Conservation (phyloP, 2,797 vertebrate species). For the Paedocypris micromegethes region DNA sequence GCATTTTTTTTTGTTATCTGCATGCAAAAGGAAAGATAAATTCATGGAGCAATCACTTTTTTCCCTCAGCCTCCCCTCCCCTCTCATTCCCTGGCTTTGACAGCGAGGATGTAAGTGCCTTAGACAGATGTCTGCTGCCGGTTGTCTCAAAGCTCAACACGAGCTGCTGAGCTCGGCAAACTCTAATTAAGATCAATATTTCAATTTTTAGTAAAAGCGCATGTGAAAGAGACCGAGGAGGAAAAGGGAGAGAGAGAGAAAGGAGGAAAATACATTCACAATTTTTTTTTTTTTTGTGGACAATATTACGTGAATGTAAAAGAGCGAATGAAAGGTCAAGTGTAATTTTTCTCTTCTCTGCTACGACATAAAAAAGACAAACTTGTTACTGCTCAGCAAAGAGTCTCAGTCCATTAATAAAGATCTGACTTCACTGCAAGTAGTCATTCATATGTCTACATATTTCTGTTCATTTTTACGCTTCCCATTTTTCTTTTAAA, state of each 20-base stretch:
- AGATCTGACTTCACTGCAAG: conserved; percentile 47
- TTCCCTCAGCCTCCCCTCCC: conserved; percentile 38
- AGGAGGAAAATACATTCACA: conserved; percentile 58
- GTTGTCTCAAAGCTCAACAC: conserved; percentile 68
- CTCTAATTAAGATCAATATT: conserved; percentile 84
- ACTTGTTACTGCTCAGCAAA: conserved; percentile 54
- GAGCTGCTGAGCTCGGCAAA: conserved; percentile 76
- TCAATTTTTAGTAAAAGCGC: conserved; percentile 75
- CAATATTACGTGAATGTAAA: conserved; percentile 55
- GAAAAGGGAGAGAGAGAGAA: conserved; percentile 43
- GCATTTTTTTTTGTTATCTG: conserved; percentile 27
- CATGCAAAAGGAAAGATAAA: conserved; percentile 53
- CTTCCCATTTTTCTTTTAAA: conserved; percentile 1
- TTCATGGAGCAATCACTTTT: conserved; percentile 66
- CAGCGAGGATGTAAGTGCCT: conserved; percentile 65
- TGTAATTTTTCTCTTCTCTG: conserved; percentile 62
- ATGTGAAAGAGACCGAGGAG: conserved; percentile 50
- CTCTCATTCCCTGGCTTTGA: conserved; percentile 40
- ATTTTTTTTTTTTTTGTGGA: conserved; percentile 34
- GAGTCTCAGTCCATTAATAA: conserved; percentile 52
- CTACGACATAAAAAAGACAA: conserved; percentile 54
- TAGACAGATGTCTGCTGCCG: conserved; percentile 70
- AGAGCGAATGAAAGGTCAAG: conserved; percentile 65
- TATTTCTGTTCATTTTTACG: conserved; percentile 19
- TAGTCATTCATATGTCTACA: conserved; percentile 47